Conservation (phyloP, 2,888 invertebrate species). For the Torymus auratus region DNA sequence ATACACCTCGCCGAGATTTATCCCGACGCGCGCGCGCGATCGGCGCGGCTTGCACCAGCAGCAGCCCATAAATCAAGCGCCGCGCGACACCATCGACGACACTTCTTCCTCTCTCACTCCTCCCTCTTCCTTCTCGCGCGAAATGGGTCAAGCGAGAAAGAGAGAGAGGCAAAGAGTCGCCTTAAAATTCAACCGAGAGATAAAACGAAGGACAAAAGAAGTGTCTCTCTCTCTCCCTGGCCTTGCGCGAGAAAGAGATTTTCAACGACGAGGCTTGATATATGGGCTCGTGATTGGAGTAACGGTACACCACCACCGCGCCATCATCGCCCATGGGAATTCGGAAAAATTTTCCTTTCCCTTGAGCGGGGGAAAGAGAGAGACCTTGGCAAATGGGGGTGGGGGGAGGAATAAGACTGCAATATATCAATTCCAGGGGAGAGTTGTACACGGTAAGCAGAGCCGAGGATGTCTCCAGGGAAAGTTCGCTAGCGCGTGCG, state of each 20-base stretch:
- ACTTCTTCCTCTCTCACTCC: no score
- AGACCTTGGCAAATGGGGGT: background rate
- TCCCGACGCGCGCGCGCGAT: no score
- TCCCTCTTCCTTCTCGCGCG: no score
- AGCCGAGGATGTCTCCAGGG: conserved; percentile 8
- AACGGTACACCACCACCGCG: conserved; percentile 5
- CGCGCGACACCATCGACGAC: no score
- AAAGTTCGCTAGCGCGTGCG: conserved; percentile 24
- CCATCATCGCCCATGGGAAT: conserved; percentile 24
- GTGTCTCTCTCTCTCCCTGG: background rate
- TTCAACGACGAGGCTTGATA: conserved; percentile 63
- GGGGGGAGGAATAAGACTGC: background rate
- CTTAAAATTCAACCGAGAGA: no score
- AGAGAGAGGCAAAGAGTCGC: conserved; percentile 1
- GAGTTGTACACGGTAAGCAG: background rate
- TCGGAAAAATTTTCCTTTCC: conserved; percentile 25
- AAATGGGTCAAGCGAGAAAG: background rate
- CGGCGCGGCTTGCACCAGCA: no score
- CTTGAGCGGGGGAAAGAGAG: no score
- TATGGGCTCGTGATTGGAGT: conserved; percentile 71
- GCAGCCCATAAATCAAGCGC: no score
- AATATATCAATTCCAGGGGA: conserved; percentile 36
- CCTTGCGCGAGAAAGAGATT: conserved; percentile 14
- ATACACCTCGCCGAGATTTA: no score
- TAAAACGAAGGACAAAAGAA: background rate